Conservation (phyloP, 2,888 invertebrate species). For the Teleogryllus oceanicus region DNA sequence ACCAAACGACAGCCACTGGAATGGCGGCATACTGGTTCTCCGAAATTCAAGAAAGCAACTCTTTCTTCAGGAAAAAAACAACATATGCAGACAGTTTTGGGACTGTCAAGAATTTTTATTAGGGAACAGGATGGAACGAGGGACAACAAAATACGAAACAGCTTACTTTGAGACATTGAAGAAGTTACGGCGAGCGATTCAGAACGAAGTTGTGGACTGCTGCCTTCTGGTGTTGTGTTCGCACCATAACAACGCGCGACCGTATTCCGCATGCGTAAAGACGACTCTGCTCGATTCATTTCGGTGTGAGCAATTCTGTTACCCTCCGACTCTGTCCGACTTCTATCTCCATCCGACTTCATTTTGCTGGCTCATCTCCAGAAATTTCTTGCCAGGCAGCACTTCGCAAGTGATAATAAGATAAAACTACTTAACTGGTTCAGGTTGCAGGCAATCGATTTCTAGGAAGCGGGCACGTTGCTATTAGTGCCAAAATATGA, state of each 20-base stretch:
- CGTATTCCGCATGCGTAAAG: background rate
- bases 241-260: background rate
- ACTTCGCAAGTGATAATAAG: background rate
- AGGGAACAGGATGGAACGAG: background rate
- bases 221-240: background rate
- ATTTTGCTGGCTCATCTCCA: background rate
- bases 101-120: background rate
- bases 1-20: background rate
- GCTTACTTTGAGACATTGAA: slow-evolving; percentile 4
- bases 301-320: background rate
- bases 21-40: background rate
- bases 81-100: background rate
- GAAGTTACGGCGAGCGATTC: slow-evolving; percentile 4
- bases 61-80: background rate
- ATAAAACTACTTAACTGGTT: background rate
- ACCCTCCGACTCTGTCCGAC: background rate
- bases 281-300: background rate
- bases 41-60: background rate
- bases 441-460: background rate
- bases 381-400: slow-evolving; percentile 21
- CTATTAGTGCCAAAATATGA: background rate
- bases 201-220: background rate
- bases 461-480: background rate
- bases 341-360: background rate
- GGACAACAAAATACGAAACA: background rate